Conservation (phyloP, 2,797 vertebrate species). For the Erithacus rubecula region DNA sequence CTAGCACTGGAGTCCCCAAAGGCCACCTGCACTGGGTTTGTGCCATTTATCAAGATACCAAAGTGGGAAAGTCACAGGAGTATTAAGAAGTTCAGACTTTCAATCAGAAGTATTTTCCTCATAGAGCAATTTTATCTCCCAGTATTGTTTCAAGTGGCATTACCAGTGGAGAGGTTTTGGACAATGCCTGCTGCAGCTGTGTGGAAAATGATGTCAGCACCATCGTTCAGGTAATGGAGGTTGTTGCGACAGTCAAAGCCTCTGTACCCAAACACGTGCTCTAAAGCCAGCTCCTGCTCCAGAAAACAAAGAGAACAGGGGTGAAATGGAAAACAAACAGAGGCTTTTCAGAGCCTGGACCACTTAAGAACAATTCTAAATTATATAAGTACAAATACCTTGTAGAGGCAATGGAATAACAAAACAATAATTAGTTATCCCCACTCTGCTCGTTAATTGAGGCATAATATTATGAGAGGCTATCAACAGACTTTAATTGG, state of each 20-base stretch:
- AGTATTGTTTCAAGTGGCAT: background rate
- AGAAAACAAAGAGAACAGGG: background rate
- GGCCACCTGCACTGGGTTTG: background rate
- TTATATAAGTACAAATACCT: background rate
- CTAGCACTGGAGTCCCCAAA: background rate
- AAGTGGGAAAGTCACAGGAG: background rate
- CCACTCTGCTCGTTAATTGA: background rate
- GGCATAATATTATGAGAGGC: background rate
- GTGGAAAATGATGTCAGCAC: slow-evolving; percentile 93
- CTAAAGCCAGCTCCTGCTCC: slow-evolving; percentile 85
- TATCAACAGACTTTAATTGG: background rate
- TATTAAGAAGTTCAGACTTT: background rate
- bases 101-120: background rate
- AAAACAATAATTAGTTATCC: background rate
- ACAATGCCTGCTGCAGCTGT: slow-evolving; percentile 88
- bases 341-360: background rate
- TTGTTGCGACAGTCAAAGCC: slow-evolving; percentile 97
- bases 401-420: background rate
- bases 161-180: slow-evolving; percentile 93
- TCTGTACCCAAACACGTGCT: slow-evolving; percentile 96
- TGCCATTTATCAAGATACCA: background rate
- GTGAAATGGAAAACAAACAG: background rate
- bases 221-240: slow-evolving; percentile 97
- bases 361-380: background rate
- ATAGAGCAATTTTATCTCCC: background rate